Base-by-base conservation (phyloP, 2,797 vertebrate species). In the Zenarchopterus dispar region DNA sequence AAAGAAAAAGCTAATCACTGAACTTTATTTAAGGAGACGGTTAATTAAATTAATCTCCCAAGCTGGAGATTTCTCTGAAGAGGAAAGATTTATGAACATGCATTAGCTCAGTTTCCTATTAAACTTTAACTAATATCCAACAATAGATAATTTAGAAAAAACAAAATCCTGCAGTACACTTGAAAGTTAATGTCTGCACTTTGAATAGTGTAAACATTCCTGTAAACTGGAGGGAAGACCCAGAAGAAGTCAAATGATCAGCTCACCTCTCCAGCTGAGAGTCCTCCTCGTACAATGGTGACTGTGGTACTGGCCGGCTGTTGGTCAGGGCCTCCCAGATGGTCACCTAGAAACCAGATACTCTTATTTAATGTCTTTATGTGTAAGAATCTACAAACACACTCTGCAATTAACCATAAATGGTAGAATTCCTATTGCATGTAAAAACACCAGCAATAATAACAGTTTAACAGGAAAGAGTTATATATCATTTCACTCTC, bases 301-400 rank as follows among this genome's bases (percentile, higher is more conserved):
- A 92, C 62, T 87, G 94, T 8, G 91, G 90, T 55, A 90, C 91
- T 0, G 96, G 96, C 18, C 96, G 93, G 11, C 93, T 95, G 90
- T 96, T 97, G 67, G 96, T 97, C 80, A 98, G 89, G 2, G 97
- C 96, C 77, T 98, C 97, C 97, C 97, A 98, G 61, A 98, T 95
- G 22, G 96, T 98, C 80, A 98, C 97, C 97, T 97, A 56, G 24
- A 72, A 52, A 63, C 22, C 45, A 47, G 2, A 59, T 5, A 6
- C 1, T 51, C 11, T 18, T 1, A 5, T 23, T 50, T 6, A 41
- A 18, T 28, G 17, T 24, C 23, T 52, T 71, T 7, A 57, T 4
- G 47, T 28, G 15, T 9, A 43, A 28, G 22, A 24, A 23, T 13
- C 3, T 5, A 4, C 13, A 13, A 39, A 39, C 36, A 39, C 36